These are phyloP conservation scores for Phthorimaea operculella DNA, from an alignment of 1,140 invertebrate genomes.

Conservation along the genomic window DNA sequence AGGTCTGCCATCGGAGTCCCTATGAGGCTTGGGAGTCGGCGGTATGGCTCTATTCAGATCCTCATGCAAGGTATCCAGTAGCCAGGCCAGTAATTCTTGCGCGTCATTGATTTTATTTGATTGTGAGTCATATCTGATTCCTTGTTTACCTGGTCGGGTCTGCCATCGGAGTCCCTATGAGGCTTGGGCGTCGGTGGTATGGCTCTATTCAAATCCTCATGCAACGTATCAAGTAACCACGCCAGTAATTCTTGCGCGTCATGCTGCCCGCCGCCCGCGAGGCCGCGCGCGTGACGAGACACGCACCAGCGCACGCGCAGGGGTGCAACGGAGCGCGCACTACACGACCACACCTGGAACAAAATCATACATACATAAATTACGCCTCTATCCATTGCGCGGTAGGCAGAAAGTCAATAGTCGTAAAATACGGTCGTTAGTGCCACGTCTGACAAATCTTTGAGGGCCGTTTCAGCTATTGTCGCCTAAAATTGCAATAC, in stretches of 20 bases:
- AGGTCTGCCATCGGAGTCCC: constrained; percentile 81
- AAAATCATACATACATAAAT: not conserved
- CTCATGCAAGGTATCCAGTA: constrained; percentile 90
- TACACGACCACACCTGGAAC: constrained; percentile 79
- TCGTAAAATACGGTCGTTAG: too few species aligned
- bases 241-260: constrained; percentile 89
- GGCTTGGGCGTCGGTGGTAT: constrained; percentile 75
- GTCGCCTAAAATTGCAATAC: too few species aligned
- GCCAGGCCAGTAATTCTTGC: constrained; percentile 86
- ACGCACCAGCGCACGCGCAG: constrained; percentile 87
- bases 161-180: constrained; percentile 81
- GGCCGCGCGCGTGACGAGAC: constrained; percentile 83
- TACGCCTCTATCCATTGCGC: too few species aligned
- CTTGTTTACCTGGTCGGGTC: constrained; percentile 74
- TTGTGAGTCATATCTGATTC: too few species aligned
- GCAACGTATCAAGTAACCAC: constrained; percentile 88
- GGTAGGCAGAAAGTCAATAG: too few species aligned
- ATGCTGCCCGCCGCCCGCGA: constrained; percentile 89
- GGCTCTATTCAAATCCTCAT: constrained; percentile 89
- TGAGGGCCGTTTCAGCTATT: too few species aligned
- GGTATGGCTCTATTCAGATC: constrained; percentile 82
- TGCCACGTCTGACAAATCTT: too few species aligned
- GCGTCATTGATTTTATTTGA: too few species aligned
- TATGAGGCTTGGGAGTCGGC: constrained; percentile 78
- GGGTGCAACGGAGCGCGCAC: constrained; percentile 83